phyloP scores from a whole-genome alignment of 2,888 invertebrate species.

The Monopis laevigella region DNA sequence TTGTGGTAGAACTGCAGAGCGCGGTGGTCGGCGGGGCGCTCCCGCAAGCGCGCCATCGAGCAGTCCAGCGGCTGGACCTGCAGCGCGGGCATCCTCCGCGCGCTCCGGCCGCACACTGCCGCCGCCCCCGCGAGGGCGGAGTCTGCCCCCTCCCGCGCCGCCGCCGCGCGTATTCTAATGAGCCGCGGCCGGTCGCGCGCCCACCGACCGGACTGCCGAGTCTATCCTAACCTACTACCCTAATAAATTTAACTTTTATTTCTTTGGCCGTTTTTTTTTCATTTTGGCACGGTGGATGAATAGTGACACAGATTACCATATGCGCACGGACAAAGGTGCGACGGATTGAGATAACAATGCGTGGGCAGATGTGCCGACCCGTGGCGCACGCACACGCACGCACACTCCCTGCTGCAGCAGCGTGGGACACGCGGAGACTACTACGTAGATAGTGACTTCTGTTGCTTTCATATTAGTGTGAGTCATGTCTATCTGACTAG shows the following conservation, averaged over 20 bases:
- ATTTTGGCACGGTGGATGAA: slow-evolving; percentile 17
- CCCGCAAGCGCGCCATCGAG: slow-evolving; percentile 25
- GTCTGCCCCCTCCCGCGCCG: neutral
- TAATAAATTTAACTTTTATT: slow-evolving; percentile 40
- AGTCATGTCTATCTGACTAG: no score
- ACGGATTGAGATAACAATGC: no score
- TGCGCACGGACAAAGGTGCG: no score
- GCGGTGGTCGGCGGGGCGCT: slow-evolving; percentile 26
- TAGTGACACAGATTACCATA: no score
- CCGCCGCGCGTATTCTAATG: neutral
- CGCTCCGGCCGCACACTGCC: slow-evolving; percentile 25
- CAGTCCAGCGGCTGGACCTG: slow-evolving; percentile 4
- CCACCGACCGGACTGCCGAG: slow-evolving; percentile 24
- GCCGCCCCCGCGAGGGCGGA: neutral
- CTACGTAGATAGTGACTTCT: slow-evolving; percentile 11
- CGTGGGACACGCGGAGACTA: slow-evolving; percentile 11
- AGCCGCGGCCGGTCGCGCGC: slow-evolving; percentile 4
- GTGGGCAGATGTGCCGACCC: slow-evolving; percentile 13
- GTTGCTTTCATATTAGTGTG: no score
- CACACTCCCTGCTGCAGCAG: slow-evolving; percentile 12
- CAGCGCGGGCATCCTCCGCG: slow-evolving; percentile 12
- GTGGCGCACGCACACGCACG: slow-evolving; percentile 14
- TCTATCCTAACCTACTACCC: slow-evolving; percentile 25
- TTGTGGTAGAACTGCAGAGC: neutral
- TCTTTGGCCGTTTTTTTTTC: slow-evolving; percentile 28